Evolutionary conservation across 53 echinoderm and acorn worm species (phyloP).

Genomic region (Actinopyga echinites): DNA sequence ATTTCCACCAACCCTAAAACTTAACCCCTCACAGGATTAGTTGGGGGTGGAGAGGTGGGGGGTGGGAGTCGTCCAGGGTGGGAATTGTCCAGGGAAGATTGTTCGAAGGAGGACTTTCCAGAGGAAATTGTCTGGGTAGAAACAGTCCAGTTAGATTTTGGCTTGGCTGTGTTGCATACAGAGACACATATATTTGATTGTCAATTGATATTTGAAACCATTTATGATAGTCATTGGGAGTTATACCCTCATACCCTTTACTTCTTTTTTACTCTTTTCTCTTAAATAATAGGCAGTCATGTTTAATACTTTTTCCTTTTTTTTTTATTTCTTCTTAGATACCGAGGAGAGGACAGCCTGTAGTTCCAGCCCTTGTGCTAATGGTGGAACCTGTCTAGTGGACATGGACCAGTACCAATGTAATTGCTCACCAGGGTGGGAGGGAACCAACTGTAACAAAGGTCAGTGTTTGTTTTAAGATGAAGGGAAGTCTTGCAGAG

Average conservation of each 20-base stretch:
- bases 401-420: constrained; percentile 57
- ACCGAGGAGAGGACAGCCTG: constrained; percentile 61
- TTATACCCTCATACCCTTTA: not conserved
- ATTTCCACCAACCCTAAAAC: no score
- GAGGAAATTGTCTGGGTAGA: no score
- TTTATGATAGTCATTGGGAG: no score
- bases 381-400: constrained; percentile 55
- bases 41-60: no score
- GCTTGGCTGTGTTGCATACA: no score
- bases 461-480: constrained; percentile 16
- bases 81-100: no score
- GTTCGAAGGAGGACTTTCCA: no score
- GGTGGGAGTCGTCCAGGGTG: no score
- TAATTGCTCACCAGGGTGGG: constrained; percentile 66
- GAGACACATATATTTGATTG: no score
- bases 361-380: constrained; percentile 64
- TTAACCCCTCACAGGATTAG: no score
- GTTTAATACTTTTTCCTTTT: not conserved
- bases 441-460: constrained; percentile 55
- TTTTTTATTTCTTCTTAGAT: constrained; percentile 36
- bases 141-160: no score
- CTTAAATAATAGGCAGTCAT: not conserved
- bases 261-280: not conserved
- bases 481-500: not conserved
- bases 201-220: no score